These are phyloP conservation scores for Cydia splendana DNA, from an alignment of 1,140 invertebrate genomes.

Conservation along the genomic window DNA sequence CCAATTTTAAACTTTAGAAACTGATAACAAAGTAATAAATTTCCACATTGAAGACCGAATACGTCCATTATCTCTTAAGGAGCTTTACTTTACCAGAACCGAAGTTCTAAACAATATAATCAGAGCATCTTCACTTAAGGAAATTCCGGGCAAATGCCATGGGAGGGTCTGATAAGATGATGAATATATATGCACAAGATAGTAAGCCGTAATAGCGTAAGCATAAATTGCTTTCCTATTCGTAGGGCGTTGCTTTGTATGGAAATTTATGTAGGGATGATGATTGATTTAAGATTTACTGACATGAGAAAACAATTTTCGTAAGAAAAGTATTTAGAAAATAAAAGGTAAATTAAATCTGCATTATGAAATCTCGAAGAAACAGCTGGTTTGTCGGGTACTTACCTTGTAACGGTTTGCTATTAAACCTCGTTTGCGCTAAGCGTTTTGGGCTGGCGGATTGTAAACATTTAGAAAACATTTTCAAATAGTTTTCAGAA, in stretches of 20 bases:
- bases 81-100: constrained; percentile 12
- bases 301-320: too few species aligned
- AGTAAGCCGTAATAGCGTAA: background rate
- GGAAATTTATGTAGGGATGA: background rate
- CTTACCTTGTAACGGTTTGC: too few species aligned
- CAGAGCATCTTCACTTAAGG: constrained; percentile 18
- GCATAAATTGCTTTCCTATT: background rate
- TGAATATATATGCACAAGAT: constrained; percentile 5
- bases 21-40: constrained; percentile 17
- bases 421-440: too few species aligned
- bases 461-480: too few species aligned
- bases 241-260: background rate
- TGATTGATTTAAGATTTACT: too few species aligned
- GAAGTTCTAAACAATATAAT: constrained; percentile 19
- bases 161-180: constrained; percentile 13
- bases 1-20: background rate
- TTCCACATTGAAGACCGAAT: constrained; percentile 18
- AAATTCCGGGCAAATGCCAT: constrained; percentile 20
- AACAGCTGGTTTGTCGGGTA: too few species aligned
- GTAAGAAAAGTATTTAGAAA: too few species aligned
- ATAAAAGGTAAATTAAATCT: too few species aligned
- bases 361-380: too few species aligned
- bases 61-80: constrained; percentile 16
- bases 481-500: too few species aligned
- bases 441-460: too few species aligned